These are phyloP conservation scores for Amblyornis subalaris DNA, from an alignment of 2,113 vertebrate species.

Conservation along the genomic window DNA sequence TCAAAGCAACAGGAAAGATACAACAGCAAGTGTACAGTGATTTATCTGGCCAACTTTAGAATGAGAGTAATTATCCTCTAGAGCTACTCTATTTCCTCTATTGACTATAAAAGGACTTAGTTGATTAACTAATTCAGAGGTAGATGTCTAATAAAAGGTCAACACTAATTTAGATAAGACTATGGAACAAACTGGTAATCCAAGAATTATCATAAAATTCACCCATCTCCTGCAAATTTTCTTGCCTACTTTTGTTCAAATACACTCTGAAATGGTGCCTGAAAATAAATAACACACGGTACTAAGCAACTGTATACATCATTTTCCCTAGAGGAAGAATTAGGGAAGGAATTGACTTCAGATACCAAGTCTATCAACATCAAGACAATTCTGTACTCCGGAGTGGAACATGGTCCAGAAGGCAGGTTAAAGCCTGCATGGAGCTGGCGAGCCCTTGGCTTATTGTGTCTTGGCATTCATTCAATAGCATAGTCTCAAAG, in stretches of 20 bases:
- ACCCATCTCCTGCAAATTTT: neutral
- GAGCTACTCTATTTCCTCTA: neutral
- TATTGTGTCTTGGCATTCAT: neutral
- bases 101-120: neutral
- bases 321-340: neutral
- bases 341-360: neutral
- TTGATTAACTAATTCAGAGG: neutral
- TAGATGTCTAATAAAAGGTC: neutral
- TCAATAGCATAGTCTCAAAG: neutral
- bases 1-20: neutral
- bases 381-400: neutral
- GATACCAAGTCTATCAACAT: neutral
- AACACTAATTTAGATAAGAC: neutral
- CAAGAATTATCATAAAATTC: neutral
- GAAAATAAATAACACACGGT: neutral
- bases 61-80: neutral
- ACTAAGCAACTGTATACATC: neutral
- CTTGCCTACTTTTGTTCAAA: neutral
- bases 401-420: neutral
- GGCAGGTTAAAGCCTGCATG: rapidly evolving
- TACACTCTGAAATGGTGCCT: neutral
- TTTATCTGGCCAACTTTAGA: neutral
- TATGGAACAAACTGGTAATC: neutral
- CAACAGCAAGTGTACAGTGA: neutral
- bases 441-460: rapidly evolving